Evolutionary conservation across 2,113 vertebrate genomes (phyloP).

Genomic region (Labrus mixtus): DNA sequence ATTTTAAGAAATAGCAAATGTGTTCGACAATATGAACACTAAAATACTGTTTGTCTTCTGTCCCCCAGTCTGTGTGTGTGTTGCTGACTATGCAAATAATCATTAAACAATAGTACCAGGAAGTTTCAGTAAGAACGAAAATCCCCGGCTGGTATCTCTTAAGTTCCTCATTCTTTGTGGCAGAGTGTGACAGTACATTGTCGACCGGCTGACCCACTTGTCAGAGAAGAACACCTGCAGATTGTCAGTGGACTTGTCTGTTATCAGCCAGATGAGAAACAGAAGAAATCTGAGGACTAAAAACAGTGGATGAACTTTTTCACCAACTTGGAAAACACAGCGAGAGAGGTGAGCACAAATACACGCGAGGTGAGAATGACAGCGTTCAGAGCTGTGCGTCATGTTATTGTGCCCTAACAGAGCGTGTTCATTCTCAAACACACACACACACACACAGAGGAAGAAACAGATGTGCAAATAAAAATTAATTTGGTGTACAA

Average conservation of each 20-base stretch:
- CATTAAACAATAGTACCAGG: conserved; percentile 78
- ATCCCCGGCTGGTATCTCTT: conserved; percentile 25
- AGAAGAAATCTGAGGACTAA: conserved; percentile 14
- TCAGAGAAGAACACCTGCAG: not conserved
- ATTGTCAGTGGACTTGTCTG: not conserved
- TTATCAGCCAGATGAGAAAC: conserved; percentile 1
- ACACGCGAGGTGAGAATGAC: conserved; percentile 6
- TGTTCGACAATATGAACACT: not conserved
- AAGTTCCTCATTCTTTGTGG: conserved; percentile 72
- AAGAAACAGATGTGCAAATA: not conserved
- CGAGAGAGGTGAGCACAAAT: conserved; percentile 48
- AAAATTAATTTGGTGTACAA: not conserved
- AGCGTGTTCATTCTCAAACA: not conserved
- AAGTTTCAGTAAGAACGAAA: conserved; percentile 69
- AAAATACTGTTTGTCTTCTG: not conserved
- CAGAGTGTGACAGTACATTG: conserved; percentile 19
- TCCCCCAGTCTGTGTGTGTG: not conserved
- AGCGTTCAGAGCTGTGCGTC: not conserved
- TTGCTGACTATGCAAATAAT: conserved; percentile 73
- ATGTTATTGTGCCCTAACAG: not conserved
- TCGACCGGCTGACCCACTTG: conserved; percentile 6
- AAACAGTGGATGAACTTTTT: conserved; percentile 35
- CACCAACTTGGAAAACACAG: conserved; percentile 6
- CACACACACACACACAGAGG: not conserved
- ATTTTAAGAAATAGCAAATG: not conserved